These are phyloP conservation scores for Furnarius figulus DNA, from an alignment of 2,113 vertebrate species.

Conservation along the genomic window DNA sequence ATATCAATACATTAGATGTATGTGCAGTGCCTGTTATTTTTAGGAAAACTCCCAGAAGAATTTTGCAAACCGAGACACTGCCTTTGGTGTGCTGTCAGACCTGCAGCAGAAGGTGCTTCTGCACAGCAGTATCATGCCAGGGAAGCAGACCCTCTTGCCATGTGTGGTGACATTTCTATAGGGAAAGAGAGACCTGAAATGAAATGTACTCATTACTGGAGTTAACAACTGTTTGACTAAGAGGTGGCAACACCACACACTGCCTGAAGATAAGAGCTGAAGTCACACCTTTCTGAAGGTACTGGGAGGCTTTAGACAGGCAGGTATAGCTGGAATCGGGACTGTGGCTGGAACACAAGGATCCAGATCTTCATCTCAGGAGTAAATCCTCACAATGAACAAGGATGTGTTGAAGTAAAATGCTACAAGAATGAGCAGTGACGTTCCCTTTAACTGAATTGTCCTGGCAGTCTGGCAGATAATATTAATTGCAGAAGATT, in stretches of 20 bases:
- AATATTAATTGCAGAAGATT: background rate
- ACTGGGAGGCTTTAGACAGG: background rate
- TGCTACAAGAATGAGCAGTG: background rate
- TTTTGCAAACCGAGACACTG: background rate
- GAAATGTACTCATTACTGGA: background rate
- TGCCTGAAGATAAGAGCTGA: background rate
- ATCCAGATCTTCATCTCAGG: background rate
- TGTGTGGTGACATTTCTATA: background rate
- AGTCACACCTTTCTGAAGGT: background rate
- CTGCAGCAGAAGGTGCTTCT: background rate
- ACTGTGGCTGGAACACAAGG: accelerated
- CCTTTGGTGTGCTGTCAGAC: background rate
- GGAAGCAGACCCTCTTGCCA: background rate
- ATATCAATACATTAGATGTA: background rate
- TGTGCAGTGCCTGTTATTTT: background rate
- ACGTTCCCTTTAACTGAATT: background rate
- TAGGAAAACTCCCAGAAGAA: background rate
- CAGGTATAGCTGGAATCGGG: background rate
- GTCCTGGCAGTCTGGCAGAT: background rate
- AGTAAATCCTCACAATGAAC: background rate
- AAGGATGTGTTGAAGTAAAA: background rate
- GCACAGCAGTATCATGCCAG: accelerated
- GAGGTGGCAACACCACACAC: background rate
- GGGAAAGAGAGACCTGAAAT: background rate
- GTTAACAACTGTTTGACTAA: background rate